These are phyloP conservation scores for Phenganax marumi DNA, from an alignment of 92 coral and sea anemone species.

Conservation along the genomic window DNA sequence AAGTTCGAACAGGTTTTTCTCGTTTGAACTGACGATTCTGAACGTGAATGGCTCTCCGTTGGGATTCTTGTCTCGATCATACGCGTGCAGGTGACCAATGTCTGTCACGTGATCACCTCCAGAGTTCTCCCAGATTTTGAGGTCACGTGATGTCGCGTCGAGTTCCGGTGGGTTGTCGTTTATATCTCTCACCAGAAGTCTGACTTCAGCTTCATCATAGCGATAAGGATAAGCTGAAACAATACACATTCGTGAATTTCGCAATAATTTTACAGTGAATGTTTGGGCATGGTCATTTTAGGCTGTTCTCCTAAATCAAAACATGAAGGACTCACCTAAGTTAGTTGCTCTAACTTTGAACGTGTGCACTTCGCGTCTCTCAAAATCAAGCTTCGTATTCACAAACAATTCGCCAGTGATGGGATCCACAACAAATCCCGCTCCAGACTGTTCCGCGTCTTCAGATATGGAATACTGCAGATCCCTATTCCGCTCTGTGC, in stretches of 20 bases:
- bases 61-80: constrained; percentile 77
- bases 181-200: constrained; percentile 67
- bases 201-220: constrained; percentile 79
- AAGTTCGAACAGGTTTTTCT: constrained; percentile 52
- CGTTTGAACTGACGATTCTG: constrained; percentile 63
- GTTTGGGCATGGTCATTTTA: not conserved
- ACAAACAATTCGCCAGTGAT: constrained; percentile 69
- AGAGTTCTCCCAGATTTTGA: constrained; percentile 68
- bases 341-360: constrained; percentile 84
- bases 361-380: constrained; percentile 49
- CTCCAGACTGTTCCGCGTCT: constrained; percentile 59
- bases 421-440: constrained; percentile 67
- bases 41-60: constrained; percentile 79
- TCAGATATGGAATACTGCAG: constrained; percentile 68
- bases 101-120: constrained; percentile 50
- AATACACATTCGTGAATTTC: not conserved
- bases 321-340: constrained; percentile 56
- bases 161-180: constrained; percentile 92
- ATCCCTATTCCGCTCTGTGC: constrained; percentile 60
- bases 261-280: not conserved
- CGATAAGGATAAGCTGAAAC: constrained; percentile 50
- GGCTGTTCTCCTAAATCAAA: too few relatives aligned
- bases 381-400: constrained; percentile 68
- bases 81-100: constrained; percentile 69
- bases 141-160: constrained; percentile 56